phyloP scores from a whole-genome alignment of 2,113 vertebrate species.

The Symphodus melops region DNA sequence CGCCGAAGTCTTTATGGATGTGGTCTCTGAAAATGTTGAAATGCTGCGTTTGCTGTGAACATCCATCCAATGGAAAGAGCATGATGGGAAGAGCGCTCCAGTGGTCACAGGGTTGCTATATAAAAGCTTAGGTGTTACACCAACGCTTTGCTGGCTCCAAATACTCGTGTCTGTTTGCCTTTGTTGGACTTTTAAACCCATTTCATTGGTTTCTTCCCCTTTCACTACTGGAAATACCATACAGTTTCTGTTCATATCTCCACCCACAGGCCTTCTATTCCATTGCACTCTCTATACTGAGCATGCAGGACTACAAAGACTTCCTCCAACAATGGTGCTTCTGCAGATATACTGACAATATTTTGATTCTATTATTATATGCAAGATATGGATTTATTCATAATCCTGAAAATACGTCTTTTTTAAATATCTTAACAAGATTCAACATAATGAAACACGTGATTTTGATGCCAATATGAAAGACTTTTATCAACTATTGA shows the following conservation, averaged over 20 bases:
- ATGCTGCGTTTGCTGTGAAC: conserved; percentile 64
- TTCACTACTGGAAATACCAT: conserved; percentile 42
- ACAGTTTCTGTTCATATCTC: conserved; percentile 44
- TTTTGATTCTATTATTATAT: conserved; percentile 34
- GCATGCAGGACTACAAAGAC: conserved; percentile 33
- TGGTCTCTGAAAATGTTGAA: conserved; percentile 69
- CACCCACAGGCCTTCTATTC: conserved; percentile 52
- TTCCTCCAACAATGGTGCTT: conserved; percentile 11
- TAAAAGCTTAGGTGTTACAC: conserved; percentile 73
- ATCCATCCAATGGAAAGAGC: conserved; percentile 58
- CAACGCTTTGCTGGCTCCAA: conserved; percentile 63
- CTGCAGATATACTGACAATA: neutral
- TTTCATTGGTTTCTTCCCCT: conserved; percentile 59
- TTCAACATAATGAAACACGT: neutral
- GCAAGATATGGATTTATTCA: conserved; percentile 24
- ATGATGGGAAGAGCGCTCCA: conserved; percentile 54
- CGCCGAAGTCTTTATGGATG: conserved; percentile 61
- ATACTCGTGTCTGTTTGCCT: conserved; percentile 65
- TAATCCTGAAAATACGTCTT: conserved; percentile 2
- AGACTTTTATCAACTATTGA: neutral
- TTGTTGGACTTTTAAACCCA: conserved; percentile 62
- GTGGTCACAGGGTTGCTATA: conserved; percentile 65
- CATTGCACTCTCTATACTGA: conserved; percentile 24
- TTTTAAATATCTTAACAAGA: conserved; percentile 21
- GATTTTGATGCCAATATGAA: neutral